Evolutionary conservation across 2,113 vertebrate species (phyloP).

Genomic region (Pica pica): DNA sequence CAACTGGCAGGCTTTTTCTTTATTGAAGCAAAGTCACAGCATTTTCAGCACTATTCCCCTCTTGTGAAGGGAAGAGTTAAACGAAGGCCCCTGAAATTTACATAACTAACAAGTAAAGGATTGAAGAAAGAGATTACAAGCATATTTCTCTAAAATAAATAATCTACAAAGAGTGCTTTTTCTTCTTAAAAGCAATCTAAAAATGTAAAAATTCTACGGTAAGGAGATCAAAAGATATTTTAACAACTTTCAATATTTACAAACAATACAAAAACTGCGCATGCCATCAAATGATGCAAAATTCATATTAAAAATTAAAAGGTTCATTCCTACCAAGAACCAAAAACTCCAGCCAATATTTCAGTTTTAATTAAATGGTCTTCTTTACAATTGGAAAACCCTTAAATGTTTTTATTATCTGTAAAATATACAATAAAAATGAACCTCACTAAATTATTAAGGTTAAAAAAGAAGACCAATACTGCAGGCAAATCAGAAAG

Average conservation of each 20-base stretch:
- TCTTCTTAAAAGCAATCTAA: conserved; percentile 68
- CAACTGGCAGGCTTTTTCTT: conserved; percentile 59
- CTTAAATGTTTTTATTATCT: conserved; percentile 53
- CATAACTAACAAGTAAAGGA: conserved; percentile 58
- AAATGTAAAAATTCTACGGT: conserved; percentile 80
- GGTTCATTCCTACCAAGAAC: conserved; percentile 58
- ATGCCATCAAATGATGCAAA: conserved; percentile 72
- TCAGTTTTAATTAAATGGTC: conserved; percentile 58
- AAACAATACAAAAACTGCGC: conserved; percentile 83
- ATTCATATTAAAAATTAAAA: conserved; percentile 73
- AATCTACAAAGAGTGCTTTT: conserved; percentile 78
- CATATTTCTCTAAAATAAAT: conserved; percentile 87
- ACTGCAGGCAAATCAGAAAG: conserved; percentile 70
- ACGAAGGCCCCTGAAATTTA: conserved; percentile 67
- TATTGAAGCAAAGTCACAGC: conserved; percentile 68
- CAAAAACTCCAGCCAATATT: conserved; percentile 45
- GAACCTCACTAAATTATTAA: conserved; percentile 64
- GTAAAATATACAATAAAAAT: conserved; percentile 64
- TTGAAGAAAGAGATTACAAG: conserved; percentile 58
- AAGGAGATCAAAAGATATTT: conserved; percentile 79
- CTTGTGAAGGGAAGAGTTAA: conserved; percentile 47
- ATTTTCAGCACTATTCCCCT: conserved; percentile 54
- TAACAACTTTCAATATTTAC: conserved; percentile 82
- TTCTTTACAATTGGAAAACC: conserved; percentile 68
- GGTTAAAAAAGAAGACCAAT: conserved; percentile 53